These are phyloP conservation scores for Vombatus ursinus DNA, from an alignment of 2,113 vertebrate species.

Conservation along the genomic window DNA sequence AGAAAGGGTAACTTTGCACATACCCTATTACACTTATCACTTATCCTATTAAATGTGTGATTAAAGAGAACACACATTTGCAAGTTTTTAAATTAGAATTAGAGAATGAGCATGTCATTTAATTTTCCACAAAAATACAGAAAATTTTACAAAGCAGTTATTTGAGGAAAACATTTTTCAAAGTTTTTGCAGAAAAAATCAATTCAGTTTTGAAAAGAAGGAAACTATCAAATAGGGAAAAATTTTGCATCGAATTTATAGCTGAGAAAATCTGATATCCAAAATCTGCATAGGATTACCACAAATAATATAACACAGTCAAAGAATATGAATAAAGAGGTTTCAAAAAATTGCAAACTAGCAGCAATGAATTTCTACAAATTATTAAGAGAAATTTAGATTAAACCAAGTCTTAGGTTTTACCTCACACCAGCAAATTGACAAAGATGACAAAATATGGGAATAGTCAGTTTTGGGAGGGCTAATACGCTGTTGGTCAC, in stretches of 20 bases:
- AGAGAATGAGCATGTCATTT: not conserved
- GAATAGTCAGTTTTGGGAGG: not conserved
- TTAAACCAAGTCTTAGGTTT: not conserved
- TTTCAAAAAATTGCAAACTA: not conserved
- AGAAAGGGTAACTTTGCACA: not conserved
- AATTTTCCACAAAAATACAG: not conserved
- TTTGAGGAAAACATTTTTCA: not conserved
- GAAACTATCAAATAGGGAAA: not conserved
- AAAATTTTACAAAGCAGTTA: too few species aligned
- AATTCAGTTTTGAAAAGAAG: not conserved
- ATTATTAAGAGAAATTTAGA: not conserved
- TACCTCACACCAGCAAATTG: not conserved
- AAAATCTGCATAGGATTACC: not conserved
- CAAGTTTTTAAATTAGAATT: not conserved
- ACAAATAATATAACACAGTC: not conserved
- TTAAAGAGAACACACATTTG: constrained; percentile 3
- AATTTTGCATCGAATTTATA: not conserved
- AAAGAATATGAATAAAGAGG: not conserved
- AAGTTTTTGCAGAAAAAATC: not conserved
- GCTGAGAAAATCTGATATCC: not conserved
- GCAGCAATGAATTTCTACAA: not conserved
- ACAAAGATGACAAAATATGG: not conserved
- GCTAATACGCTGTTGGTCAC: not conserved
- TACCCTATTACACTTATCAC: too few species aligned
- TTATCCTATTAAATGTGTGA: not conserved